Evolutionary conservation across 1,140 invertebrate genomes (phyloP).

Genomic region (Drosophila sulfurigaster): DNA sequence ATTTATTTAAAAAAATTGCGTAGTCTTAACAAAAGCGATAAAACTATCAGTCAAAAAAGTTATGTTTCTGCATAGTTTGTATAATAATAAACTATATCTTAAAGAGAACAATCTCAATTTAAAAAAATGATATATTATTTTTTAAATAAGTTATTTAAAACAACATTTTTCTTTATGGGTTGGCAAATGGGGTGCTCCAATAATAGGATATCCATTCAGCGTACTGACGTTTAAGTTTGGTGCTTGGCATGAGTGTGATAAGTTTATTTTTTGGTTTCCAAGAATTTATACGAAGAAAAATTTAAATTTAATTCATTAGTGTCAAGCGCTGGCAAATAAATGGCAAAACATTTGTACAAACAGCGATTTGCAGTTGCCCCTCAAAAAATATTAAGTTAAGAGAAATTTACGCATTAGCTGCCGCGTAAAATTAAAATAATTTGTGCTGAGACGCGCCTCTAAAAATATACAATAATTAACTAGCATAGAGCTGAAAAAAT

Average conservation of each 20-base stretch:
- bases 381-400: constrained; percentile 13
- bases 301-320: constrained; percentile 56
- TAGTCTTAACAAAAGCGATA: too few species aligned
- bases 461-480: background rate
- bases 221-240: background rate
- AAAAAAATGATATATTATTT: too few species aligned
- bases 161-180: background rate
- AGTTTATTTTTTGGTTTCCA: constrained; percentile 18
- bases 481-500: background rate
- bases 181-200: background rate
- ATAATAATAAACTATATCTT: too few species aligned
- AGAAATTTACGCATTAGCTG: constrained; percentile 29
- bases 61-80: too few species aligned
- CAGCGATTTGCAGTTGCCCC: constrained; percentile 31
- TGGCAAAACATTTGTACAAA: constrained; percentile 61
- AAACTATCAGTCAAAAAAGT: too few species aligned
- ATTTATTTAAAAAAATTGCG: too few species aligned
- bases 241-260: constrained; percentile 5
- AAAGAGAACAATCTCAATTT: too few species aligned
- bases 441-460: background rate
- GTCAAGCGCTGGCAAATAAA: constrained; percentile 46
- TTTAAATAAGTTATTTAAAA: too few species aligned
- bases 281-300: constrained; percentile 46
- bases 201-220: constrained; percentile 11
- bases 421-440: constrained; percentile 22